Evolutionary conservation across 2,888 invertebrate genomes (phyloP), one percentile per base, ranked within the genome.

Genomic region (Dorcus parallelipipedus): DNA sequence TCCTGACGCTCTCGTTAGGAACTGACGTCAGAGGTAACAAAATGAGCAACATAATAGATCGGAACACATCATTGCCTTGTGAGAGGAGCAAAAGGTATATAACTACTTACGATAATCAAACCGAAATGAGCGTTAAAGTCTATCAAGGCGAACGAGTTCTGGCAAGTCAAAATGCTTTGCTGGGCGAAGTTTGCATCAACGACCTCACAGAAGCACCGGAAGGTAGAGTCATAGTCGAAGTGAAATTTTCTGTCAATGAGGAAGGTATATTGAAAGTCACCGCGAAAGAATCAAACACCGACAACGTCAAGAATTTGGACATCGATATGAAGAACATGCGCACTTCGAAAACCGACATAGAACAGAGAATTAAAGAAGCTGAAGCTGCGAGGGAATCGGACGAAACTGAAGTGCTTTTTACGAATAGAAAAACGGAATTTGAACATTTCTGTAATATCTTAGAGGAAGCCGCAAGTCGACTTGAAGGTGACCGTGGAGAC

Each of bases 11-110:
- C n/a, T 43, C n/a, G 5, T 10, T 45, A 33, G 71, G 69, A 47
- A 62, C 67, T 3, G 51, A 54, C 38, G 49, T 61, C 38, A 42
- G 56, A 26, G 63, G 61, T 3, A 59, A 63, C 20, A 14, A 60
- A n/a, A 66, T 70, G 63, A 50, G 51, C 9, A 48, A 62, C 14
- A 55, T 68, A 9, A 69, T 72, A 47, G 48, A 60, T 23, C 62
- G 65, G 45, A 69, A 69, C 52, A 61, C 65, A 38, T 40, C 55
- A 7, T 53, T 70, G 26, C 69, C 69, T 1, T 8, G 20, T 4
- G 58, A 20, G 26, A 20, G 14, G 1, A 55, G 20, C 10, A 50
- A 40, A 14, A 42, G 47, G 2, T 51, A 49, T 9, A 9, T 49
- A 8, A 68, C 68, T 2, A 23, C 54, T 6, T 20, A 59, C 3